Conservation (phyloP, 2,113 vertebrate species). For the Thunnus maccoyii region DNA sequence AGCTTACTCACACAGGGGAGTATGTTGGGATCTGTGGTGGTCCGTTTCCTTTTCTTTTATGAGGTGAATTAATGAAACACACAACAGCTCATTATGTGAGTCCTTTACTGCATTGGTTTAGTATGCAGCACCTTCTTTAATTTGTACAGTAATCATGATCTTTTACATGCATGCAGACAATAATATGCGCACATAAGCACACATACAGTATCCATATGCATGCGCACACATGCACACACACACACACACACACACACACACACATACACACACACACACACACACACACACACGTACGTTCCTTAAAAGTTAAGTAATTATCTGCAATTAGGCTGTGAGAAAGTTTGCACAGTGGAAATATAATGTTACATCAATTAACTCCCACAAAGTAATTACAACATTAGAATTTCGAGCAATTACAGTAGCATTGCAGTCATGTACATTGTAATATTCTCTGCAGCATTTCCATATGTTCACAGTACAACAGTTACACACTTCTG, state of each 20-base stretch:
- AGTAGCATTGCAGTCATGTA: constrained; percentile 22
- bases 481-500: constrained; percentile 9
- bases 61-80: constrained; percentile 61
- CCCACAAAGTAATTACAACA: constrained; percentile 44
- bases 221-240: no score
- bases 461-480: constrained; percentile 26
- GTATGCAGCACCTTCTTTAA: constrained; percentile 38
- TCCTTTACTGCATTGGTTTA: constrained; percentile 22
- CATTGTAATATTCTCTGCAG: background rate
- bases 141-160: constrained; percentile 21
- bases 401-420: constrained; percentile 37
- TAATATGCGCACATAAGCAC: no score
- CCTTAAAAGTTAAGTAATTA: constrained; percentile 41
- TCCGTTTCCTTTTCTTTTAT: constrained; percentile 58
- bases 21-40: constrained; percentile 27
- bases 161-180: constrained; percentile 14
- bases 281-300: background rate
- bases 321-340: constrained; percentile 33
- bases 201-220: no score
- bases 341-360: constrained; percentile 45
- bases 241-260: background rate
- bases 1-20: constrained; percentile 12
- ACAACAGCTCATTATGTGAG: constrained; percentile 51
- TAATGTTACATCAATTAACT: constrained; percentile 48
- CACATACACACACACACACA: background rate